Percentiles rank a stretch among this genome's conserved stretches.
phyloP scores from a whole-genome alignment of 1,140 invertebrate species.

The Meloidogyne floridensis region DNA sequence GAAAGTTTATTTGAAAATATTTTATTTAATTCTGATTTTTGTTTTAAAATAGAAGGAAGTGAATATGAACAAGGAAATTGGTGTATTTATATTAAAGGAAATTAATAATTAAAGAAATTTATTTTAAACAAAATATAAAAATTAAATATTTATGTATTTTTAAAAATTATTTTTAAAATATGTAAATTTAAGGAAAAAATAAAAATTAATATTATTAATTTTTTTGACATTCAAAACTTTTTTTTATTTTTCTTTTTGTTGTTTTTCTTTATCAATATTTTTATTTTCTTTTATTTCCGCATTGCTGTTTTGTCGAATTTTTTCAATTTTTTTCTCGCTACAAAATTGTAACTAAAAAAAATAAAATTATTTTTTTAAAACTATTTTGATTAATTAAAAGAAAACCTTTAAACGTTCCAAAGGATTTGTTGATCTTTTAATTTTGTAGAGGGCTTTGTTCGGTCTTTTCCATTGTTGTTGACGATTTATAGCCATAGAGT shows the following conservation, averaged over 20 bases:
- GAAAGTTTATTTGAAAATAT: background rate
- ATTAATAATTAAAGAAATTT: background rate
- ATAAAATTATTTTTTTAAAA: background rate
- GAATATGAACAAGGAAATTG: conserved; percentile 31
- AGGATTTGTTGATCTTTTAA: conserved; percentile 8
- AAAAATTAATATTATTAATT: too few species aligned
- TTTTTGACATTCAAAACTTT: too few species aligned
- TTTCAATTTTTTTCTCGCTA: background rate
- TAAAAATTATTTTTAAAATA: background rate
- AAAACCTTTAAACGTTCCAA: background rate
- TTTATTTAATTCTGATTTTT: background rate
- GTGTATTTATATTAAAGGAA: background rate
- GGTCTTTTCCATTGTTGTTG: conserved; percentile 1
- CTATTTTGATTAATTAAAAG: background rate
- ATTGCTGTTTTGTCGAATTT: background rate
- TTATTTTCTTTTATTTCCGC: background rate
- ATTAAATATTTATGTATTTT: background rate
- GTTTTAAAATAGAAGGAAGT: background rate
- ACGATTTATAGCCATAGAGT: background rate
- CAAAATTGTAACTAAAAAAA: background rate
- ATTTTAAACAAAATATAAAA: background rate
- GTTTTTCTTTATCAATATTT: too few species aligned
- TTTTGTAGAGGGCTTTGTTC: background rate
- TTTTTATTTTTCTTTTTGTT: too few species aligned
- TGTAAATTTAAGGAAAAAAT: too few species aligned